Evolutionary conservation across 2,888 invertebrate species (phyloP), one percentile per base, ranked within the genome.

Genomic region (Athripsodes cinereus): DNA sequence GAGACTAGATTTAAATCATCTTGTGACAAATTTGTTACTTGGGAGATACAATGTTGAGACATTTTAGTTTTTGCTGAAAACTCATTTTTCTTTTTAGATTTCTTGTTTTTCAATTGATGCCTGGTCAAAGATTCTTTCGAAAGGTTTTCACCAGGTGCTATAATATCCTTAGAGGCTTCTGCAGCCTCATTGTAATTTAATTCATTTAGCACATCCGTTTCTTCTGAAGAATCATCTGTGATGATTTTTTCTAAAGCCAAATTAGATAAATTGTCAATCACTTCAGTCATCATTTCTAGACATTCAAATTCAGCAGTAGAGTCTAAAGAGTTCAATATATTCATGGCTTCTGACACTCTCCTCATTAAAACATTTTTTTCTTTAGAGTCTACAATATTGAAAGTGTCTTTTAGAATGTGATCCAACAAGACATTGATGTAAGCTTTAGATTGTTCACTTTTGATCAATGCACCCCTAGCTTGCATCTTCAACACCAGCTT

Each of bases 291-390:
- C 18, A 51, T 18, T 31, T 59, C 59, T 11, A 59, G 22, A 22
- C 52, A 59, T 22, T 59, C 59, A 35, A 59, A 59, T 35, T 59
- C 59, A 13, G 51, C 55, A 0, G 55, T 59, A 2, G 59, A 55
- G 26, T 59, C 54, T 13, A 53, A 52, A 10, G 57, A 47, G 21
- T 57, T 52, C n/a, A 57, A 34, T 2, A 57, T 48, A 10, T 48
- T 34, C 26, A 56, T 40, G 1, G 52, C 56, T 26, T 56, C 56
- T 8, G 56, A 52, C 1, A 56, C 22, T 22, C 46, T 49, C 6
- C 22, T 31, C 5, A 40, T n/a, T 11, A 55, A 10, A 11, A 16
- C 11, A 10, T 31, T 20, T n/a, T 55, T 49, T 21, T 55, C 50
- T 8, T 40, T 50, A 5, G 19, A 34, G 26, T 55, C 48, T 2